Evolutionary conservation across 2,113 vertebrate species (phyloP).

Genomic region (Gobiocypris rarus): DNA sequence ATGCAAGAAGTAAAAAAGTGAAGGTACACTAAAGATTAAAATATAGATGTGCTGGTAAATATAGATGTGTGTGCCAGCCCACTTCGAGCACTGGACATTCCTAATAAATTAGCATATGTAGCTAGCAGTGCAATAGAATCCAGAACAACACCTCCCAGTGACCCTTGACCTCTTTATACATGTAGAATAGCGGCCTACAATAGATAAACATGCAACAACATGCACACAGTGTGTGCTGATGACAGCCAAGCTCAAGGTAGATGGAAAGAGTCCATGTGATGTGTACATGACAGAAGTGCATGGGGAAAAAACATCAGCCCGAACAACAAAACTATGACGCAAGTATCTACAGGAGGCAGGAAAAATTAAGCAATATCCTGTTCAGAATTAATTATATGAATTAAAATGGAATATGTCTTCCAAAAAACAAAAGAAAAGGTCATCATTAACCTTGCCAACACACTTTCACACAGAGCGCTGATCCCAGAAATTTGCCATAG

Average conservation of each 20-base stretch:
- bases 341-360: neutral
- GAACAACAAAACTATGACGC: neutral
- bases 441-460: neutral
- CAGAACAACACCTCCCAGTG: slow-evolving; percentile 9
- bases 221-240: slow-evolving; percentile 9
- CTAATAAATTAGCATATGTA: neutral
- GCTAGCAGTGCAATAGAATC: slow-evolving; percentile 11
- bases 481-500: no score
- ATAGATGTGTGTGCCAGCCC: no score
- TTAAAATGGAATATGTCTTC: no score
- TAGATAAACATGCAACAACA: slow-evolving; percentile 14
- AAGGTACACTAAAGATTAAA: no score
- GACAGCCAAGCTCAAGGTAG: neutral
- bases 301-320: neutral
- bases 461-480: no score
- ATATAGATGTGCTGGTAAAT: no score
- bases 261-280: neutral
- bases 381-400: no score
- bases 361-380: neutral
- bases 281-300: neutral
- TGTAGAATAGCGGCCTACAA: neutral
- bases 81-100: neutral
- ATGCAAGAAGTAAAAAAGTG: no score
- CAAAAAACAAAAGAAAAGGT: neutral
- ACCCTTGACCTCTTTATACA: neutral